Evolutionary conservation across 2,797 vertebrate genomes (phyloP).

Genomic region (Anomalospiza imberbis): DNA sequence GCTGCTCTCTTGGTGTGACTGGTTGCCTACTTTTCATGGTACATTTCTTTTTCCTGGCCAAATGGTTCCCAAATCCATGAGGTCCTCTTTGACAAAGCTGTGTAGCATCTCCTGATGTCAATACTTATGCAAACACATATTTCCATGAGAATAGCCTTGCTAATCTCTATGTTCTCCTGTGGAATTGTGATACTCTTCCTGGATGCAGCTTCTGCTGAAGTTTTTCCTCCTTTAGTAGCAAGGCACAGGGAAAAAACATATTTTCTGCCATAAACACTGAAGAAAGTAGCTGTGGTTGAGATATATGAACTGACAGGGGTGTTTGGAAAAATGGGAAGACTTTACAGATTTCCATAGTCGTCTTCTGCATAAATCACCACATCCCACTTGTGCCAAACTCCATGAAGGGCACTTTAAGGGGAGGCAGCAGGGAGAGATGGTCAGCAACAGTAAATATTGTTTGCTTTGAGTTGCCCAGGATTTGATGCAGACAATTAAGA

Average conservation of each 20-base stretch:
- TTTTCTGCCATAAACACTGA: neutral
- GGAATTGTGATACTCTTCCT: neutral
- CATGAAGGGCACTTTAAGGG: neutral
- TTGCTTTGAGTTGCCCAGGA: neutral
- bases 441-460: neutral
- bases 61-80: conserved; percentile 20
- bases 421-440: neutral
- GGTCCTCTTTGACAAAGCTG: conserved; percentile 23
- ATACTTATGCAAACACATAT: neutral
- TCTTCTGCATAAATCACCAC: neutral
- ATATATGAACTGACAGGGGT: neutral
- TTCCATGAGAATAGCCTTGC: neutral
- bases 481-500: neutral
- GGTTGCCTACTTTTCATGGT: conserved; percentile 29
- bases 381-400: neutral
- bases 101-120: neutral
- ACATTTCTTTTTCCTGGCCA: conserved; percentile 34
- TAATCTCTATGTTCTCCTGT: neutral
- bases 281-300: neutral
- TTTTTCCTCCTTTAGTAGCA: neutral
- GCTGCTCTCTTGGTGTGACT: neutral
- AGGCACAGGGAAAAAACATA: neutral
- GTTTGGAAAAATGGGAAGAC: neutral
- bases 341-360: neutral
- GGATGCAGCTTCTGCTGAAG: neutral